Conservation (phyloP, 2,113 vertebrate genomes). For the cat (Felis catus) region F.catus_Fca126_mat1.0 CM031416.1:86817501-86818000, state of each 20-base stretch:
- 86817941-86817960: neutral
- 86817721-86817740: too few relatives aligned
- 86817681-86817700: too few relatives aligned
- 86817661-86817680: too few relatives aligned
- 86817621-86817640: neutral
- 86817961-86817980: neutral
- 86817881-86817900: slow-evolving; percentile 10
- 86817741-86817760: too few relatives aligned
- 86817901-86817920: slow-evolving; percentile 7
- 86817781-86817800: too few relatives aligned
- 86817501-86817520: neutral
- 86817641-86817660: neutral
- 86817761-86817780: too few relatives aligned
- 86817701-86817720: too few relatives aligned
- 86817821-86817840: too few relatives aligned
- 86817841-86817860: too few relatives aligned
- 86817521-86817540: neutral
- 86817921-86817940: neutral
- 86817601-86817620: too few relatives aligned
- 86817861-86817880: neutral
- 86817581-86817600: slow-evolving; percentile 9
- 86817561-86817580: neutral
- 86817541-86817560: neutral
- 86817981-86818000: slow-evolving; percentile 52
- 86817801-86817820: too few relatives aligned